Percentiles rank a stretch among this genome's conserved stretches.
phyloP scores from a whole-genome alignment of 2,888 invertebrate genomes.

The Eustalomyia histrio region DNA sequence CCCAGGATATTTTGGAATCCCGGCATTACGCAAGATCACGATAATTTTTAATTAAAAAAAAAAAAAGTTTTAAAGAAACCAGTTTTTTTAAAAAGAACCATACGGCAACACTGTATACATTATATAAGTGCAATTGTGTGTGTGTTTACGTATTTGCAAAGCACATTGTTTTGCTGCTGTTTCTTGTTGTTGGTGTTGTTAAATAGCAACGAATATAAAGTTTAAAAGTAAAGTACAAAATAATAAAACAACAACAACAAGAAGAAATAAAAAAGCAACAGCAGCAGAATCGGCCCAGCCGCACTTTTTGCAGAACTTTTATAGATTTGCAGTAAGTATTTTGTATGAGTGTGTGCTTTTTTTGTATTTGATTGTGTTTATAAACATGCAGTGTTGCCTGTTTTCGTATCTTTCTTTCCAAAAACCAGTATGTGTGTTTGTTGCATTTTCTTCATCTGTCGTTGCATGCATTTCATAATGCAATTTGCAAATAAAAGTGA shows the following conservation, averaged over 20 bases:
- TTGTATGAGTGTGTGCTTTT: background rate
- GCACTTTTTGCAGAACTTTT: constrained; percentile 4
- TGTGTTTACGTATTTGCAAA: background rate
- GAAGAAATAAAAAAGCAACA: no score
- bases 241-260: background rate
- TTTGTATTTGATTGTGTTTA: background rate
- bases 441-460: constrained; percentile 21
- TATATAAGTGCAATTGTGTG: background rate
- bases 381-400: constrained; percentile 44
- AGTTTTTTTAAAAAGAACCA: no score
- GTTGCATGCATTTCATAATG: constrained; percentile 49
- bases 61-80: no score
- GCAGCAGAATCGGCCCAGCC: background rate
- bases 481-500: constrained; percentile 53
- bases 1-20: no score
- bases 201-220: background rate
- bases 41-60: no score
- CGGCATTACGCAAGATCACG: no score
- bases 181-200: background rate
- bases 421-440: constrained; percentile 33
- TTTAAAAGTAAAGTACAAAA: background rate
- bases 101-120: no score
- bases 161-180: constrained; percentile 24
- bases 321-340: constrained; percentile 4
- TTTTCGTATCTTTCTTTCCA: constrained; percentile 47